Evolutionary conservation across 2,888 invertebrate genomes (phyloP).

Genomic region (Cerceris ruficornis): DNA sequence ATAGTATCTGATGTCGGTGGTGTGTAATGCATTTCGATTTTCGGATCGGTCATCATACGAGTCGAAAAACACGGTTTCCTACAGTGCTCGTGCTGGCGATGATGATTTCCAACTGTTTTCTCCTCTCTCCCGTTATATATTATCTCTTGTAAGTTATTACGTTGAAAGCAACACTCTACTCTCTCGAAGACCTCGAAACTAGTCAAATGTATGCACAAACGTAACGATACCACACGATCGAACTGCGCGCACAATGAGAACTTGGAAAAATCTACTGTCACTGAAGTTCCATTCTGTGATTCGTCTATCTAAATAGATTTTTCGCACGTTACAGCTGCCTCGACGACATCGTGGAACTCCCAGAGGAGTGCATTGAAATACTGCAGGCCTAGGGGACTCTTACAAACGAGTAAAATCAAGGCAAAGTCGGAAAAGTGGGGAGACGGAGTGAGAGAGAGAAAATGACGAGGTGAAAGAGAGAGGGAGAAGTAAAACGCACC

Average conservation of each 20-base stretch:
- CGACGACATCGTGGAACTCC: too few relatives aligned
- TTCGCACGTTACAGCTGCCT: too few relatives aligned
- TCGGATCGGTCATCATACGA: conserved; percentile 60
- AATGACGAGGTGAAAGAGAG: too few relatives aligned
- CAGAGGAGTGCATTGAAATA: too few relatives aligned
- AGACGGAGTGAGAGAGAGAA: background rate
- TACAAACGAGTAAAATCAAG: background rate
- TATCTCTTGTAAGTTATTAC: too few relatives aligned
- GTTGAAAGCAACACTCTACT: too few relatives aligned
- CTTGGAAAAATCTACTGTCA: background rate
- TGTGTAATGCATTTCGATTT: conserved; percentile 79
- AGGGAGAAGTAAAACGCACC: background rate
- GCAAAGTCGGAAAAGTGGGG: background rate
- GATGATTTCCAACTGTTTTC: background rate
- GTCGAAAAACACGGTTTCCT: conserved; percentile 7
- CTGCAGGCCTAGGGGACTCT: too few relatives aligned
- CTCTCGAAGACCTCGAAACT: too few relatives aligned
- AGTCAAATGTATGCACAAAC: background rate
- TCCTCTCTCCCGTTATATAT: background rate
- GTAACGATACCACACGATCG: background rate
- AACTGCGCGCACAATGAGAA: background rate
- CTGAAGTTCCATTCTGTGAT: background rate
- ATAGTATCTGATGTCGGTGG: conserved; percentile 93
- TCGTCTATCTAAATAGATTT: background rate
- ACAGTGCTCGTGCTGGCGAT: background rate